Conservation (phyloP, 2,888 invertebrate species). For the Sinodicranocentrus sp. region DNA sequence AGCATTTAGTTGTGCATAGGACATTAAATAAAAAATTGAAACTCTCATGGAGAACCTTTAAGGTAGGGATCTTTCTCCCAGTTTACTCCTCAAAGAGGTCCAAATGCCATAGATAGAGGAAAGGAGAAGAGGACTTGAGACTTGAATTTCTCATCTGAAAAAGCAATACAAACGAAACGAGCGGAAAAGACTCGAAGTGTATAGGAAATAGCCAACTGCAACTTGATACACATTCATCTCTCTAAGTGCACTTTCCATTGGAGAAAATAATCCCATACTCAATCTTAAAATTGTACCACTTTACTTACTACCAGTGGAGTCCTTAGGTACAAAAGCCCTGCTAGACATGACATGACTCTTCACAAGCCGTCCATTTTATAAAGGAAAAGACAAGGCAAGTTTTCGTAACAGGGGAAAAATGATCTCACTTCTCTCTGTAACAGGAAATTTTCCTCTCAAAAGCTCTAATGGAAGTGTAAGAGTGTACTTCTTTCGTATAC, state of each 20-base stretch:
- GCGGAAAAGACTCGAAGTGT: background rate
- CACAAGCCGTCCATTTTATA: no score
- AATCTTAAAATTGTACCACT: slow-evolving; percentile 48
- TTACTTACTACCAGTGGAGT: background rate
- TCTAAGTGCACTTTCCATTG: slow-evolving; percentile 54
- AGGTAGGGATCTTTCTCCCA: no score
- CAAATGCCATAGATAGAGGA: no score
- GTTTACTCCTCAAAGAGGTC: no score
- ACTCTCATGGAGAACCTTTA: background rate
- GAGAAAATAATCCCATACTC: slow-evolving; percentile 52
- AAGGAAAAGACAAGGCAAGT: no score
- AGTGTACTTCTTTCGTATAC: no score
- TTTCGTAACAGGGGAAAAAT: no score
- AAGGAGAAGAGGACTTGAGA: background rate
- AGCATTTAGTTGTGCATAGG: slow-evolving; percentile 1
- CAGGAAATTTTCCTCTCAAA: slow-evolving; percentile 29
- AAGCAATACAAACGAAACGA: background rate
- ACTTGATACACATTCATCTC: slow-evolving; percentile 46
- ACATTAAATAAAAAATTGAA: slow-evolving; percentile 11
- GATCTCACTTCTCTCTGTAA: background rate
- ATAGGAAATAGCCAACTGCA: background rate
- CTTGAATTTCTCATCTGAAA: background rate
- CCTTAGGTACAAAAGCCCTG: background rate
- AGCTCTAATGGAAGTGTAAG: slow-evolving; percentile 2
- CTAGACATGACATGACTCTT: no score